Base-by-base conservation (phyloP, 1,140 invertebrate species). In the Macrobrachium rosenbergii region DNA sequence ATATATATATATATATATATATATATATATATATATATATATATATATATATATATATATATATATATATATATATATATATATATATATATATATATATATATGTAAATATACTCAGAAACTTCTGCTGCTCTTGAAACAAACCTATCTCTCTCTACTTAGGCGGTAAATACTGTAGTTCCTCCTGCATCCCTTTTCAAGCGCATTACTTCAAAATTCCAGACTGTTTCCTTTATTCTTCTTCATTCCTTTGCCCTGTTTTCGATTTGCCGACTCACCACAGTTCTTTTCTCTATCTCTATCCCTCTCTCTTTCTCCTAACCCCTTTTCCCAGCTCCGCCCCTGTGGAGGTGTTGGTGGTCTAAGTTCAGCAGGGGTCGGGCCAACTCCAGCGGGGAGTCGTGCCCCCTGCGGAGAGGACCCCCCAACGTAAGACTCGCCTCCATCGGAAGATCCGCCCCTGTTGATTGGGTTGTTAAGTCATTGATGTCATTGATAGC, bases 401-500 rank as follows among this genome's bases (percentile, higher is more conserved):
- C 10, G 2, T 45, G 63, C 62, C 80, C 80, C 80, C 80, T 28
- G 80, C 64, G 5, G 80, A 52, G 21, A 11, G 80, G 52, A 52
- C 37, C 64, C 80, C 80, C 80, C 80, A 58, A 52, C 37, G 69
- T 37, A 58, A 52, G 43, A 82, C 69, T 69, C 45, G 45, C 75
- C 75, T 58, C 75, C 37, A 21, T 58, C 43, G 19, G 75, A 58
- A 10, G 75, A 77, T 58, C 75, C 75, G 21, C 28, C 28, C 72
- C 21, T 52, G 52, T 52, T 69, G 80, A 82, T 82, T 81, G 79
- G 79, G 79, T 81, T 81, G 79, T 81, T 81, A 64, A 64, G 62
- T 43, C 62, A 19, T 81, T 67, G 63, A 81, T 64, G 79, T 62
- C 62, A 52, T 52, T 52, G 52, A 52, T 52, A 52, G 52, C 52